Percentiles rank a stretch among this genome's conserved stretches.
These are phyloP conservation scores for Leptinotarsa undecemlineata DNA, from an alignment of 1,140 invertebrate species.

Conservation along the genomic window DNA sequence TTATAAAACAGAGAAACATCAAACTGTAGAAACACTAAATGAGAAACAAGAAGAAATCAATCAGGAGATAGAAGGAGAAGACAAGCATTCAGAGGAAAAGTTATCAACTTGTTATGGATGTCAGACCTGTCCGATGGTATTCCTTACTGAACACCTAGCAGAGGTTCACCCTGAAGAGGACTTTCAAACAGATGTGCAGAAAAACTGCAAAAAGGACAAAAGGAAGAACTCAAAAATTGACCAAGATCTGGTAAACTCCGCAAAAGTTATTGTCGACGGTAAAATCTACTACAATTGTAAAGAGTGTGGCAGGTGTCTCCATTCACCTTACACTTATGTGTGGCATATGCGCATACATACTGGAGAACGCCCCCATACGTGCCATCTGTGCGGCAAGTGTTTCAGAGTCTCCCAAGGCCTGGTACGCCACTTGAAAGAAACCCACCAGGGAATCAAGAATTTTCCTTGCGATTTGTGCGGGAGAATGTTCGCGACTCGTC, in stretches of 20 bases:
- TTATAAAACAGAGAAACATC: background rate
- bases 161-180: constrained; percentile 48
- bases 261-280: constrained; percentile 57
- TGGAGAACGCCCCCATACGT: constrained; percentile 73
- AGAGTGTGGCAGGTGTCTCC: constrained; percentile 64
- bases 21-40: background rate
- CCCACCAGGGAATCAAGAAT: constrained; percentile 66
- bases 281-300: constrained; percentile 62
- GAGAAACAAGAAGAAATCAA: background rate
- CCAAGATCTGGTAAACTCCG: constrained; percentile 54
- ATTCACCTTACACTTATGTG: constrained; percentile 64
- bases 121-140: constrained; percentile 49
- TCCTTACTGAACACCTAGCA: constrained; percentile 46
- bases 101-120: constrained; percentile 44
- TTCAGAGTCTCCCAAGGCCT: constrained; percentile 68
- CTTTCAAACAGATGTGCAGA: constrained; percentile 14
- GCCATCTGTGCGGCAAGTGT: constrained; percentile 73
- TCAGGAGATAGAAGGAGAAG: background rate
- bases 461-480: constrained; percentile 62
- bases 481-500: constrained; percentile 59
- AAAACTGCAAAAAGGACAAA: constrained; percentile 35
- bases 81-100: constrained; percentile 13
- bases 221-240: constrained; percentile 50
- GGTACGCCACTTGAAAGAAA: constrained; percentile 64
- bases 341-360: constrained; percentile 70